Conservation (phyloP, 1,140 invertebrate genomes). For the Babylonia areolata region DNA sequence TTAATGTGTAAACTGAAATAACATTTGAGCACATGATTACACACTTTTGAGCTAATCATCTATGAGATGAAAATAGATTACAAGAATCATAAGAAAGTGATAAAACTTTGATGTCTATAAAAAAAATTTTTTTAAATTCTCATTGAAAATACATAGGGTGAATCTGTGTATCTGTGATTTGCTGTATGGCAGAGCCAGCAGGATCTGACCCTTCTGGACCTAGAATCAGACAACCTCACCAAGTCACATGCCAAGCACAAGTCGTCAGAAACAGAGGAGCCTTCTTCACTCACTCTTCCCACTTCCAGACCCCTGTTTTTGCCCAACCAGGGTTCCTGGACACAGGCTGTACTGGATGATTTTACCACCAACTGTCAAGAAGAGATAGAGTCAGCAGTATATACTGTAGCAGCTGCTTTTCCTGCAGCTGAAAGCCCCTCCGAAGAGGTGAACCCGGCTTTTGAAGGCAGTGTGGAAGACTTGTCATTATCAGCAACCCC, state of each 20-base stretch:
- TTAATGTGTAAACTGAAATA: too few species aligned
- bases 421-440: conserved; percentile 23
- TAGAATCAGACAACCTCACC: conserved; percentile 43
- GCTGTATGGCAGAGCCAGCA: conserved; percentile 81
- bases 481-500: conserved; percentile 16
- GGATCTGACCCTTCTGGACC: conserved; percentile 80
- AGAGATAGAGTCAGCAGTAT: conserved; percentile 16
- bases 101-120: too few species aligned
- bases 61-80: too few species aligned
- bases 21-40: too few species aligned
- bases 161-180: not conserved
- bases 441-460: conserved; percentile 41
- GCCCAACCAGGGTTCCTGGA: conserved; percentile 18
- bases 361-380: not conserved
- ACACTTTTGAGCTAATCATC: too few species aligned
- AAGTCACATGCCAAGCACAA: conserved; percentile 39
- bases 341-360: conserved; percentile 35
- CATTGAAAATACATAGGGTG: too few species aligned
- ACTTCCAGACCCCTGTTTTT: not conserved
- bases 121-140: too few species aligned
- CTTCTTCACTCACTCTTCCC: not conserved
- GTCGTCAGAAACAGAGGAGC: conserved; percentile 34
- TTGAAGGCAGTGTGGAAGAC: conserved; percentile 44
- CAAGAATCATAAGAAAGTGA: too few species aligned
- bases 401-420: not conserved